These are phyloP conservation scores for Didymodactylos carnosus DNA, from an alignment of 2,888 invertebrate genomes.

Conservation along the genomic window DNA sequence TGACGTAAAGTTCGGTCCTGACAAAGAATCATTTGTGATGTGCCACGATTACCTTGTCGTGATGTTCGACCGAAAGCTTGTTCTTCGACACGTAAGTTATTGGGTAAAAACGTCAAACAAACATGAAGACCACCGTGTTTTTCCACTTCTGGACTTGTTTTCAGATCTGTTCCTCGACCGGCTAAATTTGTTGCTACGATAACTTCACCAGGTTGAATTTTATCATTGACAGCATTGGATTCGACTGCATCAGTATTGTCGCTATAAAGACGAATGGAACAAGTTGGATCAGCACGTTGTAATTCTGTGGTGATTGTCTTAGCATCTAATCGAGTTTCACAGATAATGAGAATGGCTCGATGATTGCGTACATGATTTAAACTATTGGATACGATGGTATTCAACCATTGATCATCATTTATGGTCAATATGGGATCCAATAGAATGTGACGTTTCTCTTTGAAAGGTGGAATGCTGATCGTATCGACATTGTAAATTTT, in stretches of 20 bases:
- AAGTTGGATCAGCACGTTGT: neutral
- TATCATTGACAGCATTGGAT: neutral
- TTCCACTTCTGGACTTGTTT: conserved; percentile 5
- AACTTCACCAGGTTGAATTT: conserved; percentile 11
- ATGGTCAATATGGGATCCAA: neutral
- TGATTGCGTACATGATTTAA: conserved; percentile 17
- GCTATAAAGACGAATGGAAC: neutral
- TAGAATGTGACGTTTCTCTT: conserved; percentile 13
- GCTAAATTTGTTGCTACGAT: conserved; percentile 17
- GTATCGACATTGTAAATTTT: conserved; percentile 14
- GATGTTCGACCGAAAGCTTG: conserved; percentile 17
- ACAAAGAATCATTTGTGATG: conserved; percentile 14
- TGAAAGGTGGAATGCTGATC: conserved; percentile 14
- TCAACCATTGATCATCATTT: conserved; percentile 3
- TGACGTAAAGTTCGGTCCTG: neutral
- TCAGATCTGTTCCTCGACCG: conserved; percentile 17
- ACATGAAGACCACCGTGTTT: conserved; percentile 17
- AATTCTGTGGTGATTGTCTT: neutral
- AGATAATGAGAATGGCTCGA: conserved; percentile 12
- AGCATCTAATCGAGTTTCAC: conserved; percentile 13
- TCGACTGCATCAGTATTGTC: neutral
- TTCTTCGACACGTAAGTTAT: conserved; percentile 16
- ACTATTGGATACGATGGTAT: neutral
- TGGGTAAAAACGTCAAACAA: conserved; percentile 16
- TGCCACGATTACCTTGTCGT: conserved; percentile 16